Evolutionary conservation across 2,113 vertebrate species (phyloP).

Genomic region (Barbus barbus): DNA sequence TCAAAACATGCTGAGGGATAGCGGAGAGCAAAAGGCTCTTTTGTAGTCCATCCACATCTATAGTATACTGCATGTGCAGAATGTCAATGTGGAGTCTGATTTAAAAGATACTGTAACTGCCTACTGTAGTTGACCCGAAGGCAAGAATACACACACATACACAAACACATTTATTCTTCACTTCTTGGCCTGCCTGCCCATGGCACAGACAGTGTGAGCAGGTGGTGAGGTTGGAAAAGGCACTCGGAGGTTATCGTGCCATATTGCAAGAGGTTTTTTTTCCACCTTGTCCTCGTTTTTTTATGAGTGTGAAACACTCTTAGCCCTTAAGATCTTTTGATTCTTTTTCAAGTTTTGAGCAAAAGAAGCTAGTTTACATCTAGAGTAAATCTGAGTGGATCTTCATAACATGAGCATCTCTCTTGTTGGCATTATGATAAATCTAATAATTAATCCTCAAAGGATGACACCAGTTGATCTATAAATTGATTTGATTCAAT

Average conservation of each 20-base stretch:
- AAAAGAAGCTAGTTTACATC: not conserved
- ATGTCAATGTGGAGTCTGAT: conserved; percentile 31
- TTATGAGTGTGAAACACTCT: not conserved
- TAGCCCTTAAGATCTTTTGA: not conserved
- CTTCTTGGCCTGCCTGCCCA: conserved; percentile 19
- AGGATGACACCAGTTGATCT: not conserved
- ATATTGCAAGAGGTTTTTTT: conserved; percentile 18
- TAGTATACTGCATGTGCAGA: conserved; percentile 11
- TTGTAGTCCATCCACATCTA: not conserved
- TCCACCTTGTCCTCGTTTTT: conserved; percentile 23
- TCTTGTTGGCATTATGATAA: not conserved
- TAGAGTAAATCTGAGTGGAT: not conserved
- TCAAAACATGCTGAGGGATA: conserved; percentile 48
- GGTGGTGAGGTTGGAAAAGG: conserved; percentile 30
- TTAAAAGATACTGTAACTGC: not conserved
- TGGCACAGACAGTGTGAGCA: conserved; percentile 36
- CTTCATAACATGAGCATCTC: not conserved
- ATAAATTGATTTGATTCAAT: not conserved
- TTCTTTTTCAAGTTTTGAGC: not conserved
- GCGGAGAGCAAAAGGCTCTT: not conserved
- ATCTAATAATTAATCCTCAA: not conserved
- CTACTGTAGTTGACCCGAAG: conserved; percentile 1
- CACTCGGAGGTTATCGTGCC: conserved; percentile 26
- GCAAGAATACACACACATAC: conserved; percentile 10
- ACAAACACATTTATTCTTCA: conserved; percentile 3